Percentiles rank a stretch among this genome's conserved stretches.
phyloP scores from a whole-genome alignment of 2,113 vertebrate species.

The Rhea pennata region DNA sequence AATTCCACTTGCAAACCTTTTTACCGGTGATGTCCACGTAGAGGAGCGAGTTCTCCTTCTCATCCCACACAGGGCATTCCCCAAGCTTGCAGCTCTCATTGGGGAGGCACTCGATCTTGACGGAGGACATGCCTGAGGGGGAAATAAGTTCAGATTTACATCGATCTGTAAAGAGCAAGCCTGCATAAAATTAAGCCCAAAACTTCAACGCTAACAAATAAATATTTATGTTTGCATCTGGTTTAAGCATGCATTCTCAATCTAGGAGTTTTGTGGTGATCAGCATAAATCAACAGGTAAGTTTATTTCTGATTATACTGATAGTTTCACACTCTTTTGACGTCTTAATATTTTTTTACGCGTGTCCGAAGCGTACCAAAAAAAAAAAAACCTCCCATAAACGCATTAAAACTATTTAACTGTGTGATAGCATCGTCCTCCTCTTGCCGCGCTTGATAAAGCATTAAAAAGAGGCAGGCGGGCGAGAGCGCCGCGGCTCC shows the following conservation, averaged over 20 bases:
- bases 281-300: too few species aligned
- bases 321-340: too few species aligned
- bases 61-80: conserved; percentile 93
- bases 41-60: conserved; percentile 80
- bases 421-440: too few species aligned
- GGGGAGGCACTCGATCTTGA: conserved; percentile 84
- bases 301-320: background rate
- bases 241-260: fast-evolving
- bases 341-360: too few species aligned
- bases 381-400: too few species aligned
- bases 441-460: too few species aligned
- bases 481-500: too few species aligned
- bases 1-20: conserved; percentile 86
- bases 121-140: conserved; percentile 79
- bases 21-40: conserved; percentile 86
- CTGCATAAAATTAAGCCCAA: fast-evolving
- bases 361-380: too few species aligned
- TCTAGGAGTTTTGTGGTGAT: fast-evolving
- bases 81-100: conserved; percentile 74
- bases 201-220: fast-evolving
- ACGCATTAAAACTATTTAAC: too few species aligned
- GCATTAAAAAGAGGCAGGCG: too few species aligned
- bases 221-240: fast-evolving
- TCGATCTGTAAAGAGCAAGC: fast-evolving
- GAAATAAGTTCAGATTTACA: fast-evolving